Percentiles rank a stretch among this genome's conserved stretches.
Conservation (phyloP, 2,888 invertebrate genomes). For the Nomada ruficornis region DNA sequence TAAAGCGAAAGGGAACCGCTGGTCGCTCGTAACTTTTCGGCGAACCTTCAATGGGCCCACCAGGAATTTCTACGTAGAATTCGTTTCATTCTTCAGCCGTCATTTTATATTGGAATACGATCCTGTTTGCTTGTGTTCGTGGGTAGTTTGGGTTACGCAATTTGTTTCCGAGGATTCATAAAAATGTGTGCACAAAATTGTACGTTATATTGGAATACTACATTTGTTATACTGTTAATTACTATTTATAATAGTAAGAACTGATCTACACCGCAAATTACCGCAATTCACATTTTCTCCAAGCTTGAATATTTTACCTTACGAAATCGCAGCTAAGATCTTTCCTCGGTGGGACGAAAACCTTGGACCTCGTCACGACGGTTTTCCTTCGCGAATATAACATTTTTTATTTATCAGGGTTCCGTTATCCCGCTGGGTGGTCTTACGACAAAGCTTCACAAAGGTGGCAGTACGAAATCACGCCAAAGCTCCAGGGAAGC, state of each 20-base stretch:
- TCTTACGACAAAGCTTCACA: constrained; percentile 14
- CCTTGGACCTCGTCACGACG: not conserved
- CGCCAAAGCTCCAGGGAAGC: not conserved
- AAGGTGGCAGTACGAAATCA: not conserved
- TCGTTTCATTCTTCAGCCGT: not conserved
- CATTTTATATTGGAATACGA: not conserved
- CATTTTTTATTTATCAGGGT: constrained; percentile 73
- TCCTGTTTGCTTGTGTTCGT: not conserved
- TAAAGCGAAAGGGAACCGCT: not conserved
- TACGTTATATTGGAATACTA: not conserved
- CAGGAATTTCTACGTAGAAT: not conserved
- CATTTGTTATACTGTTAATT: not conserved
- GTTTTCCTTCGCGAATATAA: constrained; percentile 65
- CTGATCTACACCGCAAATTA: too few species aligned
- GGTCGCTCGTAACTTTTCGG: constrained; percentile 18
- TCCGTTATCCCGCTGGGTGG: constrained; percentile 50
- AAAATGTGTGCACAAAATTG: not conserved
- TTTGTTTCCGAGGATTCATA: not conserved
- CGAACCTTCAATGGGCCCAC: not conserved
- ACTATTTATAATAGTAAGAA: not conserved
- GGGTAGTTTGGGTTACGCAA: not conserved
- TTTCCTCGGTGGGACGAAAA: not conserved
- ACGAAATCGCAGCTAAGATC: not conserved
- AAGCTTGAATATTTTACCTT: not conserved
- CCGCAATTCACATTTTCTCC: not conserved